Evolutionary conservation across 2,113 vertebrate genomes (phyloP).

Genomic region (Perca fluviatilis): DNA sequence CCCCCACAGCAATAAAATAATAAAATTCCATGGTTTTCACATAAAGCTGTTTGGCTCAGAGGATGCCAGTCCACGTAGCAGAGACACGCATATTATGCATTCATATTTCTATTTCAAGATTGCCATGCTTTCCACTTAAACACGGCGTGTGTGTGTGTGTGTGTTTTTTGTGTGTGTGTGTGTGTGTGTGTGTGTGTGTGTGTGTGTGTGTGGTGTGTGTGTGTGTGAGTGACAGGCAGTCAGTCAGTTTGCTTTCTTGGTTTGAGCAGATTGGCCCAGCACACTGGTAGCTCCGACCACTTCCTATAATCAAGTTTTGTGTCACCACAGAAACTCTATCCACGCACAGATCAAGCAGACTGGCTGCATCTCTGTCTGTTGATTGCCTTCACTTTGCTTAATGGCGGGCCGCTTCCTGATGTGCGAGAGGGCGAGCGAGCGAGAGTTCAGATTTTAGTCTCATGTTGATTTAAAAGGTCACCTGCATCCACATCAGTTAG

Average conservation of each 20-base stretch:
- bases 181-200: no score
- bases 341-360: conserved; percentile 30
- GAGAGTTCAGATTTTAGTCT: conserved; percentile 30
- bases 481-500: conserved; percentile 46
- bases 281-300: conserved; percentile 26
- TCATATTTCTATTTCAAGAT: conserved; percentile 45
- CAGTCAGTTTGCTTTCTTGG: conserved; percentile 8
- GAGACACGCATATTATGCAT: background rate
- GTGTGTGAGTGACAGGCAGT: conserved; percentile 25
- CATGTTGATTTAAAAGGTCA: conserved; percentile 68
- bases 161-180: no score
- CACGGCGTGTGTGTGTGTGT: background rate
- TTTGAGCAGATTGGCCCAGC: background rate
- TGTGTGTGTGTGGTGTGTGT: background rate
- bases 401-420: conserved; percentile 28
- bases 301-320: conserved; percentile 50
- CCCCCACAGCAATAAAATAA: background rate
- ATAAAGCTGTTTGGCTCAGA: background rate
- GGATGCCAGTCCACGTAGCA: background rate
- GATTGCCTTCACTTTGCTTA: conserved; percentile 28
- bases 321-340: conserved; percentile 37
- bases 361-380: conserved; percentile 13
- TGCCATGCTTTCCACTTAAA: conserved; percentile 25
- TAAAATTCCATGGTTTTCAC: conserved; percentile 5
- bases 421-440: background rate